phyloP scores from a whole-genome alignment of 2,113 vertebrate species.

The Cochlearius cochlearius region DNA sequence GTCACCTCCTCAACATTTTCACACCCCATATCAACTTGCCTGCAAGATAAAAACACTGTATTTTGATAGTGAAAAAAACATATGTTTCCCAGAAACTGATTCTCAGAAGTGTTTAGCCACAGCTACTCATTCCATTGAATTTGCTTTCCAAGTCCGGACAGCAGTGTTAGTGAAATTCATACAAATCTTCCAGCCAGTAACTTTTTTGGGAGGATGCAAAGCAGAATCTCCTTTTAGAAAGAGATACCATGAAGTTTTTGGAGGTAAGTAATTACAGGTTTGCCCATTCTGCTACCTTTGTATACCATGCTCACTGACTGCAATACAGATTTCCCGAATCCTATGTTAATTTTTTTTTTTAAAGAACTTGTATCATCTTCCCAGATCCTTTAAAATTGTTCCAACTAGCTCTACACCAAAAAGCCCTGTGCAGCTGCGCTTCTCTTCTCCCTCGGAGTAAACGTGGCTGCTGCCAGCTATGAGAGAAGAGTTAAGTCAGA shows the following conservation, averaged over 20 bases:
- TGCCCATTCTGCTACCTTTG: neutral
- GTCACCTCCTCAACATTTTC: constrained; percentile 34
- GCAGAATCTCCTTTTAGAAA: neutral
- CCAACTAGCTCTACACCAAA: neutral
- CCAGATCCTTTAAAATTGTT: neutral
- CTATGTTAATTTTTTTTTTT: neutral
- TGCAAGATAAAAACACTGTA: constrained; percentile 9
- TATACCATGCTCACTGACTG: neutral
- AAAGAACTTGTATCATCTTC: neutral
- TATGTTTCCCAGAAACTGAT: neutral
- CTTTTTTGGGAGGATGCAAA: neutral
- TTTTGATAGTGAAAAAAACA: neutral
- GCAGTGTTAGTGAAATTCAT: neutral
- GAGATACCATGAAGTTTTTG: neutral
- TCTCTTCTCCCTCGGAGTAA: neutral
- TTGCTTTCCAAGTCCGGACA: neutral
- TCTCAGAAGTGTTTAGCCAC: neutral
- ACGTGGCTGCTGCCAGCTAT: neutral
- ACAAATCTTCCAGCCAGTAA: neutral
- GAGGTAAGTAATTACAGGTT: neutral
- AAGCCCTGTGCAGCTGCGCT: neutral
- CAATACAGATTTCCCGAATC: neutral
- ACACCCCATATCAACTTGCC: neutral
- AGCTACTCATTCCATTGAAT: neutral
- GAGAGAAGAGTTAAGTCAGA: neutral